A percentile compares a stretch with the other conserved stretches of the same genome.
phyloP scores from a whole-genome alignment of 2,888 invertebrate species.

The Nephrotoma flavescens region DNA sequence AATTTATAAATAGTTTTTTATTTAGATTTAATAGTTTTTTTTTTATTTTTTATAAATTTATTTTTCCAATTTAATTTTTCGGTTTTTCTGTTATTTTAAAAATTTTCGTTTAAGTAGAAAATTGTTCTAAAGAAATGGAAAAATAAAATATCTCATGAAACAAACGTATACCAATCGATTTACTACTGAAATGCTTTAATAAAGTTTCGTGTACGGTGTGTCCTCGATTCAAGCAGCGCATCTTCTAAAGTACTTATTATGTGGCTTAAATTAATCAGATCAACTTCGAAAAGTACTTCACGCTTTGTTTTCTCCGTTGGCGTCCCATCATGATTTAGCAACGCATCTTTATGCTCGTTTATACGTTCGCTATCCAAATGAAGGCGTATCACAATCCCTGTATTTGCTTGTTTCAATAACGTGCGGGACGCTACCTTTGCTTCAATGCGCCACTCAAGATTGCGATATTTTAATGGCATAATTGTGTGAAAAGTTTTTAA shows the following conservation, averaged over 20 bases:
- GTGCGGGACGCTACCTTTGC: conserved; percentile 43
- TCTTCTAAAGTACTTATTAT: conserved; percentile 46
- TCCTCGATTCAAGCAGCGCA: conserved; percentile 44
- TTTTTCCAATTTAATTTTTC: neutral
- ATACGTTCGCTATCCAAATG: conserved; percentile 32
- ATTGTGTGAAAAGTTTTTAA: conserved; percentile 24
- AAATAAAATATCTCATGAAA: neutral
- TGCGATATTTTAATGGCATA: conserved; percentile 28
- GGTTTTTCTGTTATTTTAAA: neutral
- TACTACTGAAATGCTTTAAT: conserved; percentile 24
- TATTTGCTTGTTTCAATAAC: conserved; percentile 40
- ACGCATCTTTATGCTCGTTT: conserved; percentile 25
- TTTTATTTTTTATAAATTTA: neutral
- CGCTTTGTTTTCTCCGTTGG: conserved; percentile 21
- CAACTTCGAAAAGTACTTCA: conserved; percentile 38
- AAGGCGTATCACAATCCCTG: conserved; percentile 43
- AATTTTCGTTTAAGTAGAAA: neutral
- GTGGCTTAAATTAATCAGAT: conserved; percentile 44
- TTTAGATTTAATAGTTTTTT: neutral
- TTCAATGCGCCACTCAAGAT: conserved; percentile 53
- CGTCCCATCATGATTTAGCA: conserved; percentile 14
- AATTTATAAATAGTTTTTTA: neutral
- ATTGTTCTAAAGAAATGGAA: neutral
- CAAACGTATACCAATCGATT: neutral
- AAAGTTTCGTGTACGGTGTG: conserved; percentile 32